phyloP scores from a whole-genome alignment of 2,888 invertebrate species.

The Drosophila ezoana region DNA sequence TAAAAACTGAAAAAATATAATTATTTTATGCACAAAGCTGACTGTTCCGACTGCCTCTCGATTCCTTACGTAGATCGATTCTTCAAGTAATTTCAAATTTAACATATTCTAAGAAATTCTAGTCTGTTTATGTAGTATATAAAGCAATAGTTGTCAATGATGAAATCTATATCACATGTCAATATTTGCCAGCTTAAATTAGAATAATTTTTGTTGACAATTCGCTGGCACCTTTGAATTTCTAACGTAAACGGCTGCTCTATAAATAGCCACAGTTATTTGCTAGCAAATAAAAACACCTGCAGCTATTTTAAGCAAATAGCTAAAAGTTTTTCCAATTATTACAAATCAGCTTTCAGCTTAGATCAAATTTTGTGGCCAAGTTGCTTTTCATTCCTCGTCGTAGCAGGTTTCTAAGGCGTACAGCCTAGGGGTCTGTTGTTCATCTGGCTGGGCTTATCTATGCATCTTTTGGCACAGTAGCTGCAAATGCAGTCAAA shows the following conservation, averaged over 20 bases:
- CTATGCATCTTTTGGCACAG: constrained; percentile 69
- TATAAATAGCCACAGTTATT: constrained; percentile 21
- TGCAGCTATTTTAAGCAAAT: background rate
- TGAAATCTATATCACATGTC: background rate
- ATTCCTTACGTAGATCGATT: too few relatives aligned
- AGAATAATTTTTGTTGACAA: background rate
- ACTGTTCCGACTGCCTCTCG: too few relatives aligned
- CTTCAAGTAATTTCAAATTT: too few relatives aligned
- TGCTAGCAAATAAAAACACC: background rate
- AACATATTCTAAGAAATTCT: too few relatives aligned
- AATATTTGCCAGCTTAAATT: constrained; percentile 9
- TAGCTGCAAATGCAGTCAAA: constrained; percentile 53
- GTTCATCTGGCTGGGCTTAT: constrained; percentile 42
- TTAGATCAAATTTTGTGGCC: constrained; percentile 14
- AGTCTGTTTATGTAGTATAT: too few relatives aligned
- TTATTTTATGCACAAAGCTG: too few relatives aligned
- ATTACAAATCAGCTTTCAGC: constrained; percentile 4
- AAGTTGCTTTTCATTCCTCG: background rate
- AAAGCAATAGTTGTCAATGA: background rate
- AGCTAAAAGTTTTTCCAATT: background rate
- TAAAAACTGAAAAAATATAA: too few relatives aligned
- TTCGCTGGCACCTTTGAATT: constrained; percentile 14
- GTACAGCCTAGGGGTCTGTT: constrained; percentile 26
- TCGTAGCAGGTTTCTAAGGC: constrained; percentile 14
- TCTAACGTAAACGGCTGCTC: constrained; percentile 4